phyloP scores from a whole-genome alignment of 2,113 vertebrate genomes.

The Bettongia penicillata region DNA sequence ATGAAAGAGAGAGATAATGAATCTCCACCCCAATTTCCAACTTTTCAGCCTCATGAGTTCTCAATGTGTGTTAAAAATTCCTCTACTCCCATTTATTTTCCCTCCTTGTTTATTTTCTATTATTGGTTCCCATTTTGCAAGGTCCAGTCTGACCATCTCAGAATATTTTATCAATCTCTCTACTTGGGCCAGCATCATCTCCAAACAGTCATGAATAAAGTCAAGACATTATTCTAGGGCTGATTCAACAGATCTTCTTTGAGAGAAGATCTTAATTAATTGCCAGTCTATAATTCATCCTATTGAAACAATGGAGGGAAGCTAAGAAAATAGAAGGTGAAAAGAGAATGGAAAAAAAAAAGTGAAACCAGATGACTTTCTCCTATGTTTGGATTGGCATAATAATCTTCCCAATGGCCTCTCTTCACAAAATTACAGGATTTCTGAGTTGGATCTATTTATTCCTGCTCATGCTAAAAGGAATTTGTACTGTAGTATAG shows the following conservation, averaged over 20 bases:
- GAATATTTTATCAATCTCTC: not conserved
- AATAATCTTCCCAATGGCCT: not conserved
- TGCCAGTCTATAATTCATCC: not conserved
- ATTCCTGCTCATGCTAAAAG: not conserved
- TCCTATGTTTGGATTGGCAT: not conserved
- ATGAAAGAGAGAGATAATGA: not conserved
- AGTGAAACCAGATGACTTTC: not conserved
- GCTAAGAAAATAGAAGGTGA: not conserved
- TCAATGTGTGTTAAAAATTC: not conserved
- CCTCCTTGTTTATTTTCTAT: not conserved
- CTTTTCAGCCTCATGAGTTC: not conserved
- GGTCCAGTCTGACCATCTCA: not conserved
- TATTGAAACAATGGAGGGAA: not conserved
- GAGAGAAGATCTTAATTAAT: not conserved
- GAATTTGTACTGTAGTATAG: not conserved
- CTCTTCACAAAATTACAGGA: not conserved
- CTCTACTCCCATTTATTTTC: not conserved
- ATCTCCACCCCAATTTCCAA: not conserved
- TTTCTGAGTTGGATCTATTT: not conserved
- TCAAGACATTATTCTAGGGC: not conserved
- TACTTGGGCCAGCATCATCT: not conserved
- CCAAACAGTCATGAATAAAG: not conserved
- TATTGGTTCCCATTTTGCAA: not conserved
- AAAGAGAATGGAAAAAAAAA: not conserved
- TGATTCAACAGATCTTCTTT: not conserved